Base-by-base conservation (phyloP, 2,888 invertebrate species). In the Lamproptera curius region DNA sequence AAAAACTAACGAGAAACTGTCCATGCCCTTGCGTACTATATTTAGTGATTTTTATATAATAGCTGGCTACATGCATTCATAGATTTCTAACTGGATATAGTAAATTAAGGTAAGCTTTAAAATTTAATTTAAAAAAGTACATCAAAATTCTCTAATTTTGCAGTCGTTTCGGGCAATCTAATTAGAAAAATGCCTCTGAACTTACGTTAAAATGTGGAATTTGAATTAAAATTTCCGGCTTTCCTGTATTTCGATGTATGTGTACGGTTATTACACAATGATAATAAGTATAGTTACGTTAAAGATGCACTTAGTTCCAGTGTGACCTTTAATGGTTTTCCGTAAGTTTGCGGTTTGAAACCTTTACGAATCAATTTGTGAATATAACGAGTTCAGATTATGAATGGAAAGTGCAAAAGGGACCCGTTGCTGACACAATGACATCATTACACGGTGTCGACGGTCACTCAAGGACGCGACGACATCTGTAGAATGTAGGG, bases 61-160 rank as follows among this genome's bases (percentile, higher is more conserved):
- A 67, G 61, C 62, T 65, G 52, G 69, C 63, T 73, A 69, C 62
- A 81, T 80, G 76, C 59, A 61, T 69, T 62, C 56, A 59, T 66
- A 61, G 58, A 63, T 72, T 61, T 62, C 51, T 53, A 20, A 40
- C 59, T 55, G 63, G 54, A 61, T 51, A 56, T 57, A 59, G n/a
- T 52, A 55, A 61, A 62, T 58, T 62, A 67, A 73, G 79, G 80
- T 80, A 61, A 73, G 77, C 38, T 16, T 17, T 33, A 31, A 28
- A 31, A 11, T 31, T 9, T 13, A 9, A 31, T 31, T 9, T 13
- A 2, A 13, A 31, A 31, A 31, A n/a, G n/a, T n/a, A n/a, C n/a
- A n/a, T n/a, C n/a, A n/a, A n/a, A n/a, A n/a, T n/a, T n/a, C n/a
- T n/a, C n/a, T n/a, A n/a, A n/a, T n/a, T n/a, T n/a, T n/a, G n/a